Conservation (phyloP, 2,888 invertebrate species). For the Drosophila greeni region DNA sequence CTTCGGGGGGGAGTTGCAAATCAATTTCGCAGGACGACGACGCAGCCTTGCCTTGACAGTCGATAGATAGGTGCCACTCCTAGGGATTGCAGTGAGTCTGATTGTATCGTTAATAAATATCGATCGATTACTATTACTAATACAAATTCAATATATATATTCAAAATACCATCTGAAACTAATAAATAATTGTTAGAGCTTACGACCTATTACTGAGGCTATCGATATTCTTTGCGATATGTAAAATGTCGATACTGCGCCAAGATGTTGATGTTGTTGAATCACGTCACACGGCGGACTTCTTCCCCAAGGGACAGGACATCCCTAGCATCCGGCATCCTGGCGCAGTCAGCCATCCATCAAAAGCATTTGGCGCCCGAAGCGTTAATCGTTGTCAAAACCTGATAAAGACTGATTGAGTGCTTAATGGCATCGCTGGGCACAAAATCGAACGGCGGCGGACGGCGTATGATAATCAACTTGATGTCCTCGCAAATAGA, state of each 20-base stretch:
- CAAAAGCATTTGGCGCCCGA: constrained; percentile 66
- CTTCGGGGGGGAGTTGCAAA: constrained; percentile 42
- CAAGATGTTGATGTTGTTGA: not conserved
- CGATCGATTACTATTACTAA: too few relatives aligned
- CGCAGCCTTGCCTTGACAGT: constrained; percentile 37
- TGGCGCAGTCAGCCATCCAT: constrained; percentile 60
- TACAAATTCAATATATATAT: too few relatives aligned
- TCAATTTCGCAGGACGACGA: constrained; percentile 61
- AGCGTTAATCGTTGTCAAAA: constrained; percentile 74
- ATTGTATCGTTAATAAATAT: not conserved
- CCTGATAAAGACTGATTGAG: constrained; percentile 75
- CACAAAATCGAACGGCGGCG: constrained; percentile 35
- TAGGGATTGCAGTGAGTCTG: not conserved
- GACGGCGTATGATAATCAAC: constrained; percentile 64
- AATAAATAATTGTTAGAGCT: not conserved
- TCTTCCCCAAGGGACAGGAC: not conserved
- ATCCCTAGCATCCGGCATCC: constrained; percentile 9
- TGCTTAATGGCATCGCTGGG: constrained; percentile 69
- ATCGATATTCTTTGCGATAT: not conserved
- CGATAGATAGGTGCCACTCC: not conserved
- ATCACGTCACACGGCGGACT: not conserved
- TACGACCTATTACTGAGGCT: too few relatives aligned
- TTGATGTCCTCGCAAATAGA: constrained; percentile 48
- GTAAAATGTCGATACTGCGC: not conserved
- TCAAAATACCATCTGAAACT: not conserved